These are phyloP conservation scores for Ornithorhynchus anatinus DNA, from an alignment of 2,113 vertebrate species.

Conservation along the genomic window DNA sequence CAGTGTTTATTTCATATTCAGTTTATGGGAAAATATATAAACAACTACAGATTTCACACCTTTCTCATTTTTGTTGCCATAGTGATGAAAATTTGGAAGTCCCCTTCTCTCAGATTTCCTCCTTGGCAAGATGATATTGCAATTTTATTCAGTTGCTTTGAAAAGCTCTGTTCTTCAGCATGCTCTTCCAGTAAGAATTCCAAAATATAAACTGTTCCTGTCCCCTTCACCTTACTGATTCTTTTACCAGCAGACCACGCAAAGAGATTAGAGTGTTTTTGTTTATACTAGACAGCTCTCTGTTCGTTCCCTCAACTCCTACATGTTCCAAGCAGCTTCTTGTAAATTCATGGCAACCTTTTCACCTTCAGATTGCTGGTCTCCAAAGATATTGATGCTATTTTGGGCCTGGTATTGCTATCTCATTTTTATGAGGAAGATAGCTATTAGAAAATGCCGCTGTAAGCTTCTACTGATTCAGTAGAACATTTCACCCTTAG, in stretches of 20 bases:
- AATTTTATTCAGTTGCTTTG: conserved; percentile 14
- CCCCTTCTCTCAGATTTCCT: conserved; percentile 13
- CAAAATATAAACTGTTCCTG: conserved; percentile 5
- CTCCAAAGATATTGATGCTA: too few species aligned
- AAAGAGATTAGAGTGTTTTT: not conserved
- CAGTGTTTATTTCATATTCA: not conserved
- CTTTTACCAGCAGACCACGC: not conserved
- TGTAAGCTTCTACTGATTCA: too few species aligned
- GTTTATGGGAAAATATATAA: conserved; percentile 6
- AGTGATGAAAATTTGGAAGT: conserved; percentile 27
- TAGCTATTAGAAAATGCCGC: too few species aligned
- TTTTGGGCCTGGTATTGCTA: too few species aligned
- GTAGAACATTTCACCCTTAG: too few species aligned
- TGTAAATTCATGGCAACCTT: too few species aligned
- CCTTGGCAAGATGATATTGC: conserved; percentile 21
- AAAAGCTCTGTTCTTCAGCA: conserved; percentile 2
- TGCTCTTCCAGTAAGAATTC: conserved; percentile 25
- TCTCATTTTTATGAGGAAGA: too few species aligned
- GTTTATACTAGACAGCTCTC: not conserved
- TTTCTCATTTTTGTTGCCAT: not conserved
- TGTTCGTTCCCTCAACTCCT: not conserved
- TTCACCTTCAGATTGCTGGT: too few species aligned
- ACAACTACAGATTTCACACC: not conserved
- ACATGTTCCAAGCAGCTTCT: not conserved
- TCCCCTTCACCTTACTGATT: conserved; percentile 16